phyloP scores from a whole-genome alignment of 1,140 invertebrate genomes.

The Drosophila subpulchrella region DNA sequence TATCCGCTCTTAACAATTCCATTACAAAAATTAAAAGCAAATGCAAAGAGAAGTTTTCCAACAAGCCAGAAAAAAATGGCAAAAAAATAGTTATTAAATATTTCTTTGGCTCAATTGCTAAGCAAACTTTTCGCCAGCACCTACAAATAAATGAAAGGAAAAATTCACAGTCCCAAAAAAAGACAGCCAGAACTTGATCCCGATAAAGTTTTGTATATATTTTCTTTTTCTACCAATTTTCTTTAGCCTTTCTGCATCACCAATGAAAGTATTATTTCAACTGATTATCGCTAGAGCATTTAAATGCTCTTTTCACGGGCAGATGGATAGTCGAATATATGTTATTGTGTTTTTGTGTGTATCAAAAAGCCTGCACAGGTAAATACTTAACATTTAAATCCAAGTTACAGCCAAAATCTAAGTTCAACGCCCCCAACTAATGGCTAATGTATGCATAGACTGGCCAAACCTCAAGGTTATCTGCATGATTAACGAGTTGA shows the following conservation, averaged over 20 bases:
- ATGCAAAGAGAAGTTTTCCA: slow-evolving; percentile 57
- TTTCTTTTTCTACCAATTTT: slow-evolving; percentile 9
- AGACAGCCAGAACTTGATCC: slow-evolving; percentile 43
- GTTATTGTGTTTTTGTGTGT: too few relatives aligned
- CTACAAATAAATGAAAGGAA: slow-evolving; percentile 48
- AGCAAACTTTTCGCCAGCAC: slow-evolving; percentile 65
- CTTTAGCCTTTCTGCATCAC: slow-evolving; percentile 19
- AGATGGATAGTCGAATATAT: neutral
- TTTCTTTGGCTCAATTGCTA: slow-evolving; percentile 72
- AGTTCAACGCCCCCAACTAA: neutral
- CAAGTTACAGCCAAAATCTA: slow-evolving; percentile 3
- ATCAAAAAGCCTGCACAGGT: neutral
- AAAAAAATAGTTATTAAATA: slow-evolving; percentile 80
- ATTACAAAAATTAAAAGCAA: slow-evolving; percentile 77
- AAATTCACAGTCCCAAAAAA: slow-evolving; percentile 24
- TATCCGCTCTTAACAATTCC: slow-evolving; percentile 62
- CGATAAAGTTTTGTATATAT: slow-evolving; percentile 24
- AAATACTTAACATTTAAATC: neutral
- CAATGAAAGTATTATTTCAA: slow-evolving; percentile 69
- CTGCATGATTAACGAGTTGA: slow-evolving; percentile 68
- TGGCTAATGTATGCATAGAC: slow-evolving; percentile 52
- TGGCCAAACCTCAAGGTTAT: slow-evolving; percentile 52
- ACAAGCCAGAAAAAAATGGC: slow-evolving; percentile 18
- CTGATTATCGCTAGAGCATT: slow-evolving; percentile 70
- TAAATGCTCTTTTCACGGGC: slow-evolving; percentile 44